Base-by-base conservation (phyloP, 2,888 invertebrate species). In the Conus canariensis region DNA sequence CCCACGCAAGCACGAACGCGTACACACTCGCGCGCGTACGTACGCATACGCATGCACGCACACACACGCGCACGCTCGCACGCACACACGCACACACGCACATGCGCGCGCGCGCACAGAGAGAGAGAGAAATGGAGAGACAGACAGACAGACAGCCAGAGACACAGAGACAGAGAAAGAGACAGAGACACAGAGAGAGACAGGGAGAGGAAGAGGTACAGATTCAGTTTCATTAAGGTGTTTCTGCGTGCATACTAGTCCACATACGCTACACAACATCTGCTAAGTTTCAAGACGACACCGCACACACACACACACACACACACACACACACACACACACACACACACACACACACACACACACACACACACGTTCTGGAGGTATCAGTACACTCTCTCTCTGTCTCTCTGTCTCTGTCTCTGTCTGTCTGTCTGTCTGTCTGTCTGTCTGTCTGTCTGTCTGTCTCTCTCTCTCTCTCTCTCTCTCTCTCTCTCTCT, bases 331-430 rank as follows among this genome's bases (percentile, higher is more conserved):
- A 77, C 77, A 77, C 30, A 30, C 77, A 70, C 70, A 70, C 70
- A 22, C 14, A 74, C 74, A 74, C 74, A 74, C 74, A 74, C 74
- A 74, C 19, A 74, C 74, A n/a, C 74, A 74, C 74, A 74, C 74
- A 74, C 74, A 16, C 74, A n/a, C 74, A n/a, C 74, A n/a, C 74
- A 74, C n/a, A 10, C n/a, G 59, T 91, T 90, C 58, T 91, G 90
- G 82, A 88, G 91, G 25, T 91, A 88, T 10, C 91, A 77, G 82
- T 90, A 88, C 16, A 91, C 74, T 83, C 58, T 83, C 10, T 83
- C 58, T 56, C 10, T 83, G 58, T 83, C 10, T 83, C 58, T 83
- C 10, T 83, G 58, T 83, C 10, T 83, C 30, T 82, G 80, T 83
- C 56, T 83, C n/a, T 87, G 4, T 87, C n/a, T 74, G 7, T 87